phyloP scores from a whole-genome alignment of 2,797 vertebrate species.

The Periophthalmus magnuspinnatus region DNA sequence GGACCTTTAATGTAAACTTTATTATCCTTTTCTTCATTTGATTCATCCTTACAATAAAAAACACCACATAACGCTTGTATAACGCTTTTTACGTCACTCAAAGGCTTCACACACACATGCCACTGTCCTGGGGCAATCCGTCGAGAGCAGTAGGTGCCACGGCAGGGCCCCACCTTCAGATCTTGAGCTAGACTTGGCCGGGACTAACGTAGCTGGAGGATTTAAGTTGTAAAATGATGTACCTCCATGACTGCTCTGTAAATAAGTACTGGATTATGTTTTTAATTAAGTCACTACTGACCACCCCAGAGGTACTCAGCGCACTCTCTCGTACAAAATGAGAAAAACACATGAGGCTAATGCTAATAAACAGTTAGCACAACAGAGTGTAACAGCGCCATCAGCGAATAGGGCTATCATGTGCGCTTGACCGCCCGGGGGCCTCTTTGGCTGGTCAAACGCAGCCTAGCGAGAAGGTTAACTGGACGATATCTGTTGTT shows the following conservation, averaged over 20 bases:
- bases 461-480: constrained; percentile 75
- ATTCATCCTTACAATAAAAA: too few species aligned
- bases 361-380: constrained; percentile 69
- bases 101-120: too few species aligned
- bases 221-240: neutral
- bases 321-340: constrained; percentile 4
- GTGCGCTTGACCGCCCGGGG: constrained; percentile 61
- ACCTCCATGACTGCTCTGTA: neutral
- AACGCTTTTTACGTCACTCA: too few species aligned
- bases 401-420: constrained; percentile 63
- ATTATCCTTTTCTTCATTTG: too few species aligned
- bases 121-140: too few species aligned
- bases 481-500: constrained; percentile 74
- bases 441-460: constrained; percentile 63
- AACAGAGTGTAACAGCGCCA: constrained; percentile 64
- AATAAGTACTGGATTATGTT: constrained; percentile 51
- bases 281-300: constrained; percentile 53
- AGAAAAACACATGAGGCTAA: constrained; percentile 25
- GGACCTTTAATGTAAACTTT: too few species aligned
- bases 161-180: too few species aligned
- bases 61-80: too few species aligned
- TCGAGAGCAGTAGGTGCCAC: too few species aligned
- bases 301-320: constrained; percentile 25
- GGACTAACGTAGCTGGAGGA: neutral
- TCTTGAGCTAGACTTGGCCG: too few species aligned